Base-by-base conservation (phyloP, 2,888 invertebrate species). In the Epistrophe eligans region DNA sequence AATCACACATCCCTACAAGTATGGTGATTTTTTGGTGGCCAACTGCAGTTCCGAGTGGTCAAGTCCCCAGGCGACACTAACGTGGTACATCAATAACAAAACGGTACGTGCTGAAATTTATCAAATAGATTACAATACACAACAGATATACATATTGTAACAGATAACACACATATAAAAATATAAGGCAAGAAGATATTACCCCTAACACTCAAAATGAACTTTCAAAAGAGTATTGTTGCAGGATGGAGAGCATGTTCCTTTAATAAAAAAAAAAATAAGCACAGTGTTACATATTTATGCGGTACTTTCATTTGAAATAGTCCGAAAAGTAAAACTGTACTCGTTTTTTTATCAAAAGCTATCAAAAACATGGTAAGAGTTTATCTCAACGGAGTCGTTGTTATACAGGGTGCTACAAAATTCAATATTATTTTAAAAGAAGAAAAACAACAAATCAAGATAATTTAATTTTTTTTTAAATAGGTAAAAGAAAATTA, bases 41-140 rank as follows among this genome's bases (percentile, higher is more conserved):
- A 93, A 93, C 89, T 93, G 93, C 90, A 93, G 92, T 81, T 91
- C 93, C 28, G 93, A 93, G 77, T 91, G 91, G 92, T 93, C 93
- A 60, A 92, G 90, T 90, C 93, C 93, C 60, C 90, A 91, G 79
- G 91, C 93, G 73, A 90, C 90, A 79, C 91, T 93, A 52, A 91
- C 91, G 77, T 93, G 93, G 93, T 92, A 91, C 87, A 92, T 93
- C 89, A 92, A 93, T 90, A 92, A 92, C 89, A 91, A 92, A 91
- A 92, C 92, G 90, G 93, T 93, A 91, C 89, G 91, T 91, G 88
- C 38, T 85, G 77, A 84, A 82, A 84, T 83, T 81, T 88, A 79
- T 88, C 77, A 88, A 80, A 83, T 77, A 84, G 77, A 80, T 77
- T 66, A 71, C 72, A 82, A 74, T 79, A 80, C 79, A 79, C 7